A percentile compares a stretch with the other conserved stretches of the same genome.
Evolutionary conservation across 2,797 vertebrate species (phyloP).

Genomic region (Coccyzus lansbergi): DNA sequence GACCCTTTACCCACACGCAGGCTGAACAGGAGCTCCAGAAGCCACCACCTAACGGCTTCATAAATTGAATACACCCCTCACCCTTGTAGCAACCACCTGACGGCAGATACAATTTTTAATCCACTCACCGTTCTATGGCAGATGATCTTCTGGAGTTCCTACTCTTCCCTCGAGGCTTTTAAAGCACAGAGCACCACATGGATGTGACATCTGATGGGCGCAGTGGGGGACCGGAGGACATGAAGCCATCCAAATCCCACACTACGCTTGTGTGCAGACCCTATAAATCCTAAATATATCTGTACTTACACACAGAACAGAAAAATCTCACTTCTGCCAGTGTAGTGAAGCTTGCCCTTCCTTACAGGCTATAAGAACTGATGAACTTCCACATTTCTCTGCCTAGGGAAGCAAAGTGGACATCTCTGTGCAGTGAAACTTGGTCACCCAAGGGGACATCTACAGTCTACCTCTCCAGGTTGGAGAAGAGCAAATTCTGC

Average conservation of each 20-base stretch:
- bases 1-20: not conserved
- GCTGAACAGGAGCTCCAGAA: not conserved
- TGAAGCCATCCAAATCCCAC: not conserved
- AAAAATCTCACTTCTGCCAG: not conserved
- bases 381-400: not conserved
- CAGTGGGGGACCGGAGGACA: not conserved
- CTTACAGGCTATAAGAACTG: not conserved
- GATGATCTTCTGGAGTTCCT: not conserved
- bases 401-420: not conserved
- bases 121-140: not conserved
- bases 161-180: not conserved
- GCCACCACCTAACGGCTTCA: not conserved
- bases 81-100: not conserved
- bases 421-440: not conserved
- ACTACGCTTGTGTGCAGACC: not conserved
- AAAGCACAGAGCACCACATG: not conserved
- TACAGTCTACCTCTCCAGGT: not conserved
- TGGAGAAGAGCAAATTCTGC: not conserved
- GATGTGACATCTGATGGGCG: fast-evolving
- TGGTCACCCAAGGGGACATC: not conserved
- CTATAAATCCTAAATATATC: not conserved
- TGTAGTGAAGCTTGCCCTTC: not conserved
- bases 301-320: not conserved
- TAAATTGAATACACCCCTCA: not conserved
- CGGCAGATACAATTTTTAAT: not conserved